These are phyloP conservation scores for Caloenas nicobarica DNA, from an alignment of 2,113 vertebrate species.

Conservation along the genomic window DNA sequence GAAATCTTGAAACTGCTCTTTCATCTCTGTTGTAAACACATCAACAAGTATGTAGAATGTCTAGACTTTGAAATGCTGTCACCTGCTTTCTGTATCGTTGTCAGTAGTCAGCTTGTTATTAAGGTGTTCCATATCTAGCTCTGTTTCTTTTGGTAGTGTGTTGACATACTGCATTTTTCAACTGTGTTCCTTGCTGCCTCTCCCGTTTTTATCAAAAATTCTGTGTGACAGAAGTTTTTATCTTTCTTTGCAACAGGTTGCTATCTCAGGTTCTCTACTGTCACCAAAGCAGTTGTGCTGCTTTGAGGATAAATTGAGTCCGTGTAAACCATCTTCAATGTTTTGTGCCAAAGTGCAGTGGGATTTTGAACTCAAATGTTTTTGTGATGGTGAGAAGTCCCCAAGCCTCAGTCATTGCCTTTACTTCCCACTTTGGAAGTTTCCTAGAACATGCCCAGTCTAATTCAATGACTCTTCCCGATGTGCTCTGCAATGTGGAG, in stretches of 20 bases:
- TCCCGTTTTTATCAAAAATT: constrained; percentile 68
- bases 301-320: constrained; percentile 47
- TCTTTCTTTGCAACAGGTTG: constrained; percentile 50
- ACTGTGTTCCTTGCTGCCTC: constrained; percentile 29
- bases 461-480: background rate
- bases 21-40: constrained; percentile 76
- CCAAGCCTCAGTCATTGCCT: background rate
- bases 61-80: constrained; percentile 74
- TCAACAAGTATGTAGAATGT: constrained; percentile 74
- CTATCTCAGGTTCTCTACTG: constrained; percentile 39
- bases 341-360: constrained; percentile 35
- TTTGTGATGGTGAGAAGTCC: constrained; percentile 20
- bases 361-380: constrained; percentile 32
- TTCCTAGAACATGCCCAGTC: background rate
- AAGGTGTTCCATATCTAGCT: constrained; percentile 65
- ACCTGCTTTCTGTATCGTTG: constrained; percentile 71
- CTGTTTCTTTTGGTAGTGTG: constrained; percentile 62
- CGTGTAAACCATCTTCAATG: constrained; percentile 30
- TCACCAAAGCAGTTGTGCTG: constrained; percentile 51
- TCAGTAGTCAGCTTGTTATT: constrained; percentile 73
- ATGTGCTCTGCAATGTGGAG: background rate
- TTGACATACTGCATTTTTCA: constrained; percentile 45
- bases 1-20: constrained; percentile 67
- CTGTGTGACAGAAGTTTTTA: constrained; percentile 52
- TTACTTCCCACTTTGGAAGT: background rate